phyloP scores from a whole-genome alignment of 2,888 invertebrate genomes.

The Orchestes rusci region DNA sequence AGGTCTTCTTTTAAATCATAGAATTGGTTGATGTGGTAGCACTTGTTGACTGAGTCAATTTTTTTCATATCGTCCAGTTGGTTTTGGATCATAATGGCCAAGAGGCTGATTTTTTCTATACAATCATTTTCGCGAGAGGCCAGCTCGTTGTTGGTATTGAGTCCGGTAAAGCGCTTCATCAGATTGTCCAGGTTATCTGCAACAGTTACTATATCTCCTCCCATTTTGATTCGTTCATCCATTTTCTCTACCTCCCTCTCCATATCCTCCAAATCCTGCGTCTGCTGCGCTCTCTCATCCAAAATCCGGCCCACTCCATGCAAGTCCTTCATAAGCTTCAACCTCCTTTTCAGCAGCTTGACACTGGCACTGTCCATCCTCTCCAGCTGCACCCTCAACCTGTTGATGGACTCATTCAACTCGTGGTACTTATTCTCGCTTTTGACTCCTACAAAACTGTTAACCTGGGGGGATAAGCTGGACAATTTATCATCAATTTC shows the following conservation, averaged over 20 bases:
- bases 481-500: conserved; percentile 26
- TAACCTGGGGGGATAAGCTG: conserved; percentile 23
- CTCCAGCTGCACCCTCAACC: conserved; percentile 26
- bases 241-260: conserved; percentile 19
- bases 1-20: conserved; percentile 21
- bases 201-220: too few relatives aligned
- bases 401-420: conserved; percentile 26
- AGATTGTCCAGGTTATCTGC: too few relatives aligned
- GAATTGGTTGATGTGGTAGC: conserved; percentile 8
- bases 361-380: conserved; percentile 23
- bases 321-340: conserved; percentile 27
- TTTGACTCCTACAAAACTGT: conserved; percentile 26
- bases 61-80: conserved; percentile 10
- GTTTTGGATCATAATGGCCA: too few relatives aligned
- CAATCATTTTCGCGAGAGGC: conserved; percentile 23
- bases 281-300: conserved; percentile 27
- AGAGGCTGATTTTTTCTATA: conserved; percentile 15
- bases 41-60: neutral
- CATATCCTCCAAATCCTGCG: conserved; percentile 26
- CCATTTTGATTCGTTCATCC: too few relatives aligned
- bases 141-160: too few relatives aligned
- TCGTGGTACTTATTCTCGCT: conserved; percentile 26
- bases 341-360: conserved; percentile 22
- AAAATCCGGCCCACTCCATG: conserved; percentile 26
- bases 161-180: too few relatives aligned